These are phyloP conservation scores for Emydura subglobosa DNA, from an alignment of 2,113 vertebrate species.

Conservation along the genomic window DNA sequence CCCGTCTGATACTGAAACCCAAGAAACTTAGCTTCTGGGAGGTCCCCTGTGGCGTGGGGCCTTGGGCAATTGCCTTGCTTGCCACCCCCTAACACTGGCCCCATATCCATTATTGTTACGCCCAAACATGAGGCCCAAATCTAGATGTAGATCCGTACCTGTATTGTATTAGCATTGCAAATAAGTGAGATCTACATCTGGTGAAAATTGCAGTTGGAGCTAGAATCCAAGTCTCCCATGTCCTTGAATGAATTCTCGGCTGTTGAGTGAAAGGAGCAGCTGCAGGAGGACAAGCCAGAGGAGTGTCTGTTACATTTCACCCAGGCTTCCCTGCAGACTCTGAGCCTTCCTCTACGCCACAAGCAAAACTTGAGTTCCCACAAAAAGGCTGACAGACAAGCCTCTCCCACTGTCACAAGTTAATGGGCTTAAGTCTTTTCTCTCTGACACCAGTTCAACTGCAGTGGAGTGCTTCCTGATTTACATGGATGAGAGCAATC, in stretches of 20 bases:
- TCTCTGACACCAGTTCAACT: neutral
- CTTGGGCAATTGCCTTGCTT: neutral
- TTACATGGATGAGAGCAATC: neutral
- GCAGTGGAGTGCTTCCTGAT: neutral
- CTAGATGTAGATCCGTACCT: neutral
- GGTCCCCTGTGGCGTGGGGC: too few species aligned
- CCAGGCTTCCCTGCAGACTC: neutral
- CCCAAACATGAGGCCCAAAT: neutral
- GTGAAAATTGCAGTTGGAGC: neutral
- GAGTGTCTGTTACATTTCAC: rapidly evolving
- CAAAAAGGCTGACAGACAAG: neutral
- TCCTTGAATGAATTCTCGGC: neutral
- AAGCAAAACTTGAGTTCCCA: rapidly evolving
- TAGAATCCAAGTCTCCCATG: neutral
- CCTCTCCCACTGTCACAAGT: too few species aligned
- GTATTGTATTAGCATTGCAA: neutral
- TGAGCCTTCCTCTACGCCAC: neutral
- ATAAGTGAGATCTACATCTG: neutral
- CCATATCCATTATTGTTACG: neutral
- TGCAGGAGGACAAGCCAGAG: neutral
- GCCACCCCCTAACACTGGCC: too few species aligned
- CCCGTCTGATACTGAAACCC: neutral
- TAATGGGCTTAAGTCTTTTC: rapidly evolving
- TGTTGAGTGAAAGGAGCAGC: neutral
- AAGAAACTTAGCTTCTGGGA: neutral